A percentile compares a stretch with the other conserved stretches of the same genome.
Conservation (phyloP, 1,140 invertebrate genomes). For the Phocides pigmalion region DNA sequence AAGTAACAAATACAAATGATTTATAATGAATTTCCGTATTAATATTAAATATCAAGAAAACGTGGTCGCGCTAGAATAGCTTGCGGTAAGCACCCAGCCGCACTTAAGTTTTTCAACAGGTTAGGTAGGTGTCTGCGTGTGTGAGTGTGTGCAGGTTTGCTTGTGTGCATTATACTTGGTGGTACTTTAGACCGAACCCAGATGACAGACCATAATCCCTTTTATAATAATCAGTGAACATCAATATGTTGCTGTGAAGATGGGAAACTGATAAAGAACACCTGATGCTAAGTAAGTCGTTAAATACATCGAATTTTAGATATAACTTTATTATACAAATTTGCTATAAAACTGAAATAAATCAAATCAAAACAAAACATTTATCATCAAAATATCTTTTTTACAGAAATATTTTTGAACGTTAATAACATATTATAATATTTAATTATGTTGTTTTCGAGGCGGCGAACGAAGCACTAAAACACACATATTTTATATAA, state of each 20-base stretch:
- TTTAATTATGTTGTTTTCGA: too few relatives aligned
- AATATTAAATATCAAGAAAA: constrained; percentile 44
- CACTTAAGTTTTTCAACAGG: constrained; percentile 56
- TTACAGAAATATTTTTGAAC: too few relatives aligned
- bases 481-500: too few relatives aligned
- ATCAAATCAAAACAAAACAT: too few relatives aligned
- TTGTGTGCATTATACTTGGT: constrained; percentile 17
- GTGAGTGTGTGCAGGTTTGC: constrained; percentile 40
- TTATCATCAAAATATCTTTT: too few relatives aligned
- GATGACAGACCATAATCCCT: background rate
- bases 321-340: too few relatives aligned
- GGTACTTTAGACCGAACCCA: background rate
- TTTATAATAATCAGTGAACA: background rate
- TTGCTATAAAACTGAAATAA: too few relatives aligned
- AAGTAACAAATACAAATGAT: background rate
- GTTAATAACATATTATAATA: too few relatives aligned
- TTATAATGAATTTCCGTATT: background rate
- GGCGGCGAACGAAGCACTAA: too few relatives aligned
- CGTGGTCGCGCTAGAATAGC: constrained; percentile 14
- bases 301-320: background rate
- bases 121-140: constrained; percentile 40
- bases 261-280: background rate
- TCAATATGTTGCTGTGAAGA: background rate
- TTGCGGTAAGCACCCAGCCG: constrained; percentile 44
- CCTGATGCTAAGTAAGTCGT: background rate